Evolutionary conservation across 2,113 vertebrate genomes (phyloP), one percentile per base, ranked within the genome.

Genomic region (Pachycephala philippinensis): DNA sequence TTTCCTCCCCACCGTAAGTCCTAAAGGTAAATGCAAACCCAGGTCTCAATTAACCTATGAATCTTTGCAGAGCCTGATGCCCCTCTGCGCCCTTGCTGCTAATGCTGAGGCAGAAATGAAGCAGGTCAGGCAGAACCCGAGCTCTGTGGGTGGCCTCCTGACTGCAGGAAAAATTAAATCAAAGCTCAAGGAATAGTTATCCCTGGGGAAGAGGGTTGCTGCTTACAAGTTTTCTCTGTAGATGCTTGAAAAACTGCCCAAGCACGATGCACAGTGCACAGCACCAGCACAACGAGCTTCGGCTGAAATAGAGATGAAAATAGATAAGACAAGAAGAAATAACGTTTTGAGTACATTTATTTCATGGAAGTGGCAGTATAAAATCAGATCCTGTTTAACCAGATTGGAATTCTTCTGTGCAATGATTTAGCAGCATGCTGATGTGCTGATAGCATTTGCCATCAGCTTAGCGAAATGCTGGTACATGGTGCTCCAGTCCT

Each of bases 101-200:
- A 60, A 63, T 56, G 71, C 53, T 61, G 65, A 92, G 37, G 69
- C 35, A 87, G 69, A 91, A 86, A 77, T 47, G 68, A 88, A 89
- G 60, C 63, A 66, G 61, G 79, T 84, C 83, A 84, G 64, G 72
- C 69, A 87, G 65, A 94, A 68, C 40, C 75, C 57, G 37, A 81
- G 64, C 84, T 64, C 72, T 91, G 96, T 81, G 93, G 86, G 95
- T 95, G 89, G 95, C 84, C 84, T 92, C 60, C 76, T 71, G 86
- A 60, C 86, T 87, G 44, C 3, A 93, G 84, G 64, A 93, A 21
- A 89, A 91, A 87, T 90, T 86, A 95, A 95, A 97, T 82, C 91
- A 95, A 95, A 93, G 83, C 72, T 92, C 86, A 75, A 57, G 89
- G 83, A 95, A 52, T 28, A 80, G 78, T 65, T 90, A 50, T 84